Percentiles rank a stretch among this genome's conserved stretches.
These are phyloP conservation scores for Lochmaea crataegi DNA, from an alignment of 2,888 invertebrate species.

Conservation along the genomic window DNA sequence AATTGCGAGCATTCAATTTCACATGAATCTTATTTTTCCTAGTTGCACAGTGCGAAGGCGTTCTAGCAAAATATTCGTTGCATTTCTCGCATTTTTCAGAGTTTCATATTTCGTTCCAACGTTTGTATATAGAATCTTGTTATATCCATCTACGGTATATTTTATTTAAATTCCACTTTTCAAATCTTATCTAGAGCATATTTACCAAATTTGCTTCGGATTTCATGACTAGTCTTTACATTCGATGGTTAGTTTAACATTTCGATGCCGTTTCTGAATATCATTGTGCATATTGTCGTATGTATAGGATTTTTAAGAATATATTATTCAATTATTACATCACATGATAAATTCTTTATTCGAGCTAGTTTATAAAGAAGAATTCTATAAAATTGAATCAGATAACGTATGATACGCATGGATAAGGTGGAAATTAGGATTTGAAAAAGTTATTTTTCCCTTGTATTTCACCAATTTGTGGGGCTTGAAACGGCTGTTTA, in stretches of 20 bases:
- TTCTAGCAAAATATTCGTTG: slow-evolving; percentile 16
- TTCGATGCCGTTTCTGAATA: slow-evolving; percentile 17
- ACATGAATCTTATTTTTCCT: slow-evolving; percentile 7
- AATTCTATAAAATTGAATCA: neutral
- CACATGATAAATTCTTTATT: neutral
- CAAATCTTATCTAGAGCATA: slow-evolving; percentile 22
- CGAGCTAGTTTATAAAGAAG: neutral
- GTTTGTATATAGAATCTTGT: slow-evolving; percentile 34
- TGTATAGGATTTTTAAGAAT: slow-evolving; percentile 14
- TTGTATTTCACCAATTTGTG: too few relatives aligned
- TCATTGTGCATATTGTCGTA: neutral
- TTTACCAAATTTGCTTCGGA: slow-evolving; percentile 18
- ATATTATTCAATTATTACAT: neutral
- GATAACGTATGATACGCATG: neutral
- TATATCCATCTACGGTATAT: slow-evolving; percentile 32
- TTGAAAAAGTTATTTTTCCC: too few relatives aligned
- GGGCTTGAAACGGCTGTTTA: too few relatives aligned
- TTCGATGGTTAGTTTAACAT: slow-evolving; percentile 23
- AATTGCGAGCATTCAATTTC: slow-evolving; percentile 32
- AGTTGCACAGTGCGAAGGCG: slow-evolving; percentile 18
- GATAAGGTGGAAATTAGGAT: neutral
- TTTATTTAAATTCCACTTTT: slow-evolving; percentile 33
- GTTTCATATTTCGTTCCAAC: slow-evolving; percentile 35
- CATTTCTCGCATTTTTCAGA: slow-evolving; percentile 27
- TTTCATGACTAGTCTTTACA: slow-evolving; percentile 5